phyloP scores from a whole-genome alignment of 2,797 vertebrate genomes.

The Pseudochirops cupreus region DNA sequence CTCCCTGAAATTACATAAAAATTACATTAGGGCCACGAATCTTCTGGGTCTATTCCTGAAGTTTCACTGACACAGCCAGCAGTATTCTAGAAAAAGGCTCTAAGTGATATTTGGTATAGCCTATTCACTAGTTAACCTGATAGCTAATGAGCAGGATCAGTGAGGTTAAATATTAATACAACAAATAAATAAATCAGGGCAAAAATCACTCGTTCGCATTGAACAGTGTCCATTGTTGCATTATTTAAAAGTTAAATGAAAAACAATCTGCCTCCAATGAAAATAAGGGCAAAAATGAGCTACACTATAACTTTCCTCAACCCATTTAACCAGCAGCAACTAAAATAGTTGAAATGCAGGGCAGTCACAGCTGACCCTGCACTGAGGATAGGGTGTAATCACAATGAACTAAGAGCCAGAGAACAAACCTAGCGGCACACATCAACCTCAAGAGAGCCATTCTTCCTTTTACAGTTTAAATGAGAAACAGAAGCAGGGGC shows the following conservation, averaged over 20 bases:
- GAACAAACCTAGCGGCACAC: background rate
- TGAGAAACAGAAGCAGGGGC: background rate
- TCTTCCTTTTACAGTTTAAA: background rate
- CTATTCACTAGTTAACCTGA: background rate
- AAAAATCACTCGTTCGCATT: background rate
- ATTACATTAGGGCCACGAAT: background rate
- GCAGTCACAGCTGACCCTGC: background rate
- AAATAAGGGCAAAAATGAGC: background rate
- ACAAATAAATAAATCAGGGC: background rate
- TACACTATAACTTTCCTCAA: background rate
- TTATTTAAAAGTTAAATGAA: background rate
- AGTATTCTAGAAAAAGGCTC: background rate
- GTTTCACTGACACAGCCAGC: background rate
- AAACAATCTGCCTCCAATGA: background rate
- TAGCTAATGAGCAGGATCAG: background rate
- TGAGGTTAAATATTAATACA: background rate
- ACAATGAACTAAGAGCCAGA: background rate
- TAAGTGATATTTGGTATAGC: background rate
- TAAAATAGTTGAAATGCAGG: background rate
- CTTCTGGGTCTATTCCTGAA: background rate
- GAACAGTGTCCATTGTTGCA: background rate
- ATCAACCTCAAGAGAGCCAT: background rate
- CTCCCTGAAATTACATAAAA: background rate
- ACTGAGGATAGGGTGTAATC: background rate
- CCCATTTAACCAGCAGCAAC: background rate